Evolutionary conservation across 2,113 vertebrate species (phyloP), one percentile per base, ranked within the genome.

Genomic region (Thalassarche chlororhynchos): DNA sequence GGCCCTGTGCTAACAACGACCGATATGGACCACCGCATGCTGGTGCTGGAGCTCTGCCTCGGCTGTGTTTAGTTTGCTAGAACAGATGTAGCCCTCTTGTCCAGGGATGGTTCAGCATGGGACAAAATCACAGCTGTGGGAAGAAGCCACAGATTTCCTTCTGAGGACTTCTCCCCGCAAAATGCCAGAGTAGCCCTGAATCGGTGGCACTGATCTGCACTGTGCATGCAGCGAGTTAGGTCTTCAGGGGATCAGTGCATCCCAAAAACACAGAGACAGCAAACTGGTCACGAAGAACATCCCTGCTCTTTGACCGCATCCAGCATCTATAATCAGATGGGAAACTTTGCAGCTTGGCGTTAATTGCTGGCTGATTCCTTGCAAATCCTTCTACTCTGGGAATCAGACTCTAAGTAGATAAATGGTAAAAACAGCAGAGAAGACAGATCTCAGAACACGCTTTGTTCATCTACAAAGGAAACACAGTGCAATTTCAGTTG

Each of bases 1-100:
- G 12, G 11, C 17, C 17, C 34, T 38, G 1, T 26, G 49, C 31
- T 84, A 66, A 61, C 51, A 57, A 21, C 0, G 1, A 17, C 29
- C 4, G 2, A 25, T 32, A 40, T 2, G 47, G 32, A 60, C 17
- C 42, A 64, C 8, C 12, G 2, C 3, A 6, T 42, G 62, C 38
- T 8, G 8, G 4, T 64, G 62, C 57, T 86, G 65, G 29, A 79
- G 34, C 52, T 78, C 66, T 68, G 57, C 44, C 32, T 65, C 3
- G 6, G 26, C 47, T 76, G 25, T 68, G 62, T 32, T 72, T 65
- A 26, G 29, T 64, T 86, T 64, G 32, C n/a, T 38, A 29, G 38
- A 60, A 68, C 0, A 4, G 52, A 51, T 23, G 29, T 20, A 79
- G 31, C 17, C 46, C 4, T 9, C n/a, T 83, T 69, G 26, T 24